phyloP scores from a whole-genome alignment of 2,797 vertebrate species.

The Alcedo quadribrachys region DNA sequence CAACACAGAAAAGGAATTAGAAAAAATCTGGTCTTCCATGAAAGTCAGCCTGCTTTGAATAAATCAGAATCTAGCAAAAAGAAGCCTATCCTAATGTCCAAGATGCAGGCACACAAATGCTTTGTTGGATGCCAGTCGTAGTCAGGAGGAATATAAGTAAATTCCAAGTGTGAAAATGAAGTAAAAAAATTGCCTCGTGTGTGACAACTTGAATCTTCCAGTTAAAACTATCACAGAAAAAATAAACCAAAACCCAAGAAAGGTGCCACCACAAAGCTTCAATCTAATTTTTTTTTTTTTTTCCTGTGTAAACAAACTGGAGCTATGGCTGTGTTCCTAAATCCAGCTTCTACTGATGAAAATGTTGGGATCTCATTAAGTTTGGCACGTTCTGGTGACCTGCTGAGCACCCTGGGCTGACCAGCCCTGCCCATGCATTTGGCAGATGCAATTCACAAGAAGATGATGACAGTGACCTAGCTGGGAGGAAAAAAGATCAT shows the following conservation, averaged over 20 bases:
- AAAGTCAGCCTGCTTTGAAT: not conserved
- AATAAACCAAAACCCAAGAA: not conserved
- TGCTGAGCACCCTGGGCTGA: not conserved
- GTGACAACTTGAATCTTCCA: not conserved
- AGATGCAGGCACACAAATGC: not conserved
- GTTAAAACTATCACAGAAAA: not conserved
- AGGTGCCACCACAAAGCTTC: not conserved
- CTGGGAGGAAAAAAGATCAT: slow-evolving; percentile 32
- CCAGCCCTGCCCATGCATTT: not conserved
- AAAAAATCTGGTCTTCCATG: not conserved
- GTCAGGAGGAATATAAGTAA: not conserved
- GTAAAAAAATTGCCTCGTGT: not conserved
- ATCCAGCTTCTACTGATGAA: not conserved
- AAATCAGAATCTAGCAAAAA: slow-evolving; percentile 4
- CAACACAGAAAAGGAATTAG: not conserved
- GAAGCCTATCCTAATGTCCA: not conserved
- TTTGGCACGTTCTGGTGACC: not conserved
- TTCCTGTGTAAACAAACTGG: not conserved
- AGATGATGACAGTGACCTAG: slow-evolving; percentile 17
- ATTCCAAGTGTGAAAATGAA: not conserved
- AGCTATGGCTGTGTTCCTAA: not conserved
- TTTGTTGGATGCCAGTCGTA: not conserved
- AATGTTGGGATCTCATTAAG: not conserved
- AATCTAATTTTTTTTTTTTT: not conserved
- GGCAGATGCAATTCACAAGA: not conserved